Conservation (phyloP, 2,888 invertebrate species). For the Notodonta dromedarius region DNA sequence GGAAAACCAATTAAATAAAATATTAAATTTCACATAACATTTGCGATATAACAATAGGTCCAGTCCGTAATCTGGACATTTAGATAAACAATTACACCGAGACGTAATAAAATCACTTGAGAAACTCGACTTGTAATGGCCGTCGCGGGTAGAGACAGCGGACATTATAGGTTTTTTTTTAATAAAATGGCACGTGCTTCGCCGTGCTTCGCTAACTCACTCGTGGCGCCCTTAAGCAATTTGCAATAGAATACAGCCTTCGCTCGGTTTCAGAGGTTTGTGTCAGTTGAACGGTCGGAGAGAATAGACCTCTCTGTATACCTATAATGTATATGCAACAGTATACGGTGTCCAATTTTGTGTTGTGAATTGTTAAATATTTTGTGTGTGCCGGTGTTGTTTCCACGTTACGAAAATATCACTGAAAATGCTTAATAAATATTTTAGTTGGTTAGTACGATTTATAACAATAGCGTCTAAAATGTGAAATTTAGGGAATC, state of each 20-base stretch:
- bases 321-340: conserved; percentile 15
- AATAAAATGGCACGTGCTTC: neutral
- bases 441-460: conserved; percentile 39
- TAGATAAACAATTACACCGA: neutral
- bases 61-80: neutral
- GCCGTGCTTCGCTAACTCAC: conserved; percentile 42
- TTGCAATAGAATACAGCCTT: conserved; percentile 56
- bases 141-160: neutral
- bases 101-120: neutral
- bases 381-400: conserved; percentile 31
- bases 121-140: neutral
- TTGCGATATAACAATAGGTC: neutral
- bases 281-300: conserved; percentile 53
- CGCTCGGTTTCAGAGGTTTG: conserved; percentile 56
- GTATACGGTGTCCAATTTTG: conserved; percentile 12
- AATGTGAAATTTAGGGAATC: no score
- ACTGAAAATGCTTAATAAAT: conserved; percentile 33
- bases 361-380: conserved; percentile 21
- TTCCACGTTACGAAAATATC: conserved; percentile 8
- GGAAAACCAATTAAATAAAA: conserved; percentile 13
- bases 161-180: neutral
- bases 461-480: neutral
- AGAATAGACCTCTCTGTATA: conserved; percentile 46
- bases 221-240: conserved; percentile 42
- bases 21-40: neutral